Base-by-base conservation (phyloP, 2,113 vertebrate genomes). In the Herpailurus yagouaroundi region DNA sequence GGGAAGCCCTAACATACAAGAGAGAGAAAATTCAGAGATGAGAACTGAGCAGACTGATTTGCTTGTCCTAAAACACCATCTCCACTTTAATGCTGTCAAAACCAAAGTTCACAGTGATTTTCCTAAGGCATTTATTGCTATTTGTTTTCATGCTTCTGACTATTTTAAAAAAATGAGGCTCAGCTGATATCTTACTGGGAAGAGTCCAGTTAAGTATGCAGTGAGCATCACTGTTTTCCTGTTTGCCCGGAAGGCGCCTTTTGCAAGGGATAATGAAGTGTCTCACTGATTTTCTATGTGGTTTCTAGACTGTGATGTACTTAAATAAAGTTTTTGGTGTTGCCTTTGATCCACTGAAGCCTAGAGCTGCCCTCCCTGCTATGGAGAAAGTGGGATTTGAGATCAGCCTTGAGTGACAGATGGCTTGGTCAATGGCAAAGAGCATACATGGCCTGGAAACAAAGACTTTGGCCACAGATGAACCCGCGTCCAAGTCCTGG, bases 201-300 rank as follows among this genome's bases (percentile, higher is more conserved):
- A 95, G 74, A 85, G 18, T 96, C 45, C 86, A 55, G 33, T 93
- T 77, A 95, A 29, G 45, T 68, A 91, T 97, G 92, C 95, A 71
- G 25, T 13, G 69, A 91, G 63, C 41, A 60, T 92, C 66, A 6
- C 87, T 16, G 1, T 29, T 92, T 89, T 48, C 27, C 79, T 63
- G 31, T 95, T 95, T 95, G 92, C 95, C 92, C n/a, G 0, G 12
- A 92, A 87, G 97, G 66, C 16, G 68, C 36, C 69, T 94, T 98
- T 98, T 96, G 97, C 84, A 96, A 97, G 71, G 90, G 88, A 97
- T 95, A 96, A 97, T 94, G 80, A 97, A 96, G 71, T 90, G 52
- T 90, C 95, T 96, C 33, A 55, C 74, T n/a, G 92, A 95, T 88
- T 97, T 91, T 92, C 77, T 94, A 23, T 96, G 96, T 96, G 86